Evolutionary conservation across 2,888 invertebrate genomes (phyloP), one percentile per base, ranked within the genome.

Genomic region (Candidula unifasciata): DNA sequence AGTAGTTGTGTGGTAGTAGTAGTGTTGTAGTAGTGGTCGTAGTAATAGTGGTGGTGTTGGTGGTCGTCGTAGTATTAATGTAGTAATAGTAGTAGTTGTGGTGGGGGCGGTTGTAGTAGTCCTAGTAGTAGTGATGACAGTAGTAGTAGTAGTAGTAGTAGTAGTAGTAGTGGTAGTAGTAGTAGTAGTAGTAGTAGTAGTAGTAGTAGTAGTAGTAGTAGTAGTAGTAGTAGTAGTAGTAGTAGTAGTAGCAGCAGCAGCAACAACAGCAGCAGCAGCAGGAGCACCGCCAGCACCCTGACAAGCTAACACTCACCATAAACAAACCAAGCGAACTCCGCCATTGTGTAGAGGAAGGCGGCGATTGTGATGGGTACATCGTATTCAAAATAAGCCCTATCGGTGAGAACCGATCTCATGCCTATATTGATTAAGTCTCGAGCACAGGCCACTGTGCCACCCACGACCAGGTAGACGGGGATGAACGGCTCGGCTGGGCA

Each of bases 401-500:
- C 69, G 0, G 27, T 44, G 18, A 66, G 30, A 3, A 10, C 0
- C 0, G 18, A 24, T 52, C 52, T 44, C 16, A 68, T 0, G 44
- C 24, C 10, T 18, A 80, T 0, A 30, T 44, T 44, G 37, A 37
- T 3, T 27, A 68, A 0, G 52, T 80, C 80, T 21, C 80, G 37
- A 2, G 30, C 1, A 30, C 44, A 52, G 16, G 66, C 80, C 52
- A 80, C 66, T 2, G 27, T 21, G 5, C 80, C 80, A 0, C 80
- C 80, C 33, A 80, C 54, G 21, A 80, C 3, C 30, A 80, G 18
- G 52, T 80, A 68, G n/a, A 80, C 0, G 18, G 80, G 80, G 24
- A 80, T 52, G 3, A 68, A 18, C 24, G 80, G 80, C 44, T 80
- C 44, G 3, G 27, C 80, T 27, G 68, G 80, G 52, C 80, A 80